phyloP scores from a whole-genome alignment of 1,140 invertebrate genomes.

The Brachionus asplanchnoidis region DNA sequence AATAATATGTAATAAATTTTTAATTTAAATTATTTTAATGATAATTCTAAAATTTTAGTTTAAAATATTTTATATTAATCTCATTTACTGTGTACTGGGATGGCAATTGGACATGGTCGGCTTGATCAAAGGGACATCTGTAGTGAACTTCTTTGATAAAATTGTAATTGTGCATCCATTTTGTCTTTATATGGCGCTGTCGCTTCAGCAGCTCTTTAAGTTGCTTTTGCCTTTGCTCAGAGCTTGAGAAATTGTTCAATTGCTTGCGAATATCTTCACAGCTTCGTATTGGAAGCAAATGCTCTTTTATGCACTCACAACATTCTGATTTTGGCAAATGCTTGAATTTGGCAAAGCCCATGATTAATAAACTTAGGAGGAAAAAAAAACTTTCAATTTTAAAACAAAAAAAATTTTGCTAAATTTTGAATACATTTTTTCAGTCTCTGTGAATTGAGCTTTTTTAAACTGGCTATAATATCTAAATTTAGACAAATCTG shows the following conservation, averaged over 20 bases:
- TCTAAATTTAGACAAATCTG: constrained; percentile 13
- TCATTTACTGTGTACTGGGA: constrained; percentile 21
- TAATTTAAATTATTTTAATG: no score
- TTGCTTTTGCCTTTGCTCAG: constrained; percentile 33
- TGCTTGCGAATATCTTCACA: constrained; percentile 23
- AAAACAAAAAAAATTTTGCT: not conserved
- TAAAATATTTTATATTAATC: not conserved
- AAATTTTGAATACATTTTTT: constrained; percentile 35
- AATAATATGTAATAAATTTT: no score
- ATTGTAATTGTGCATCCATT: not conserved
- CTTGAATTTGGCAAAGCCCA: constrained; percentile 39
- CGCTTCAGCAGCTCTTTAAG: not conserved
- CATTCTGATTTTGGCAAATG: constrained; percentile 39
- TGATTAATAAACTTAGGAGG: not conserved
- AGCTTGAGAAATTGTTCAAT: constrained; percentile 26
- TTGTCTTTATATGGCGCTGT: not conserved
- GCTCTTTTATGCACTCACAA: constrained; percentile 30
- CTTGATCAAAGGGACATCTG: not conserved
- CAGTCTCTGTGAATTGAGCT: constrained; percentile 16
- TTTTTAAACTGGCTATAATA: constrained; percentile 15
- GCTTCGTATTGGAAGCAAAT: constrained; percentile 8
- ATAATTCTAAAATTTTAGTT: no score
- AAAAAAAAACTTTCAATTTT: not conserved
- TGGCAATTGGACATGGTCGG: constrained; percentile 23
- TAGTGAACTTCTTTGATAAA: constrained; percentile 18